Base-by-base conservation (phyloP, 1,140 invertebrate genomes). In the Gonioctena quinquepunctata region DNA sequence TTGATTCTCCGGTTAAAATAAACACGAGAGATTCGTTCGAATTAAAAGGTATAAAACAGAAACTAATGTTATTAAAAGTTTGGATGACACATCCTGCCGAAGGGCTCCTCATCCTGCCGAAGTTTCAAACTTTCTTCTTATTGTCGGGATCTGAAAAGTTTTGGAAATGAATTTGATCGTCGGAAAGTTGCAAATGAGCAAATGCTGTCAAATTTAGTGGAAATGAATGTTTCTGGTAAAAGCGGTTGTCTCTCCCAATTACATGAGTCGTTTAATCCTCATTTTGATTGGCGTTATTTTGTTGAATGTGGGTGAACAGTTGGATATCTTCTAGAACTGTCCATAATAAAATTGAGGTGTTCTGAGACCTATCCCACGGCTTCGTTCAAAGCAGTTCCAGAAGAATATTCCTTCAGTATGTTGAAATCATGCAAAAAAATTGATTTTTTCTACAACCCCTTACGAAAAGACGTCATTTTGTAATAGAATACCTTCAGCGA, bases 51-150 rank as follows among this genome's bases (percentile, higher is more conserved):
- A 57, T 57, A 57, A 57, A 57, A 22, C 22, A 57, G 22, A 57
- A 57, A 57, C 54, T 25, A 57, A 57, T 57, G 54, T 57, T 54
- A 57, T 57, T 11, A 57, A 57, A 57, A 57, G 54, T 57, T 57
- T 25, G 13, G 54, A 13, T 49, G 19, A 25, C 54, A n/a, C 54
- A 57, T 4, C n/a, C 25, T 22, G 54, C 54, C 22, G 54, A 22
- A 25, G 22, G 48, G 54, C 54, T 57, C n/a, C 4, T 5, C 7
- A 49, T n/a, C n/a, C 13, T 42, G 54, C 19, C 21, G 25, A 57
- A 57, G 6, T 57, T 25, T 16, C 21, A 0, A 57, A 57, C 54
- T 57, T 22, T 22, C 2, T n/a, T 57, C 54, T 57, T 57, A 57
- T 57, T 57, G 22, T 57, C n/a, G 19, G 22, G 25, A 23, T 57